Conservation (phyloP, 2,113 vertebrate genomes). For the Pomatostomus ruficeps region DNA sequence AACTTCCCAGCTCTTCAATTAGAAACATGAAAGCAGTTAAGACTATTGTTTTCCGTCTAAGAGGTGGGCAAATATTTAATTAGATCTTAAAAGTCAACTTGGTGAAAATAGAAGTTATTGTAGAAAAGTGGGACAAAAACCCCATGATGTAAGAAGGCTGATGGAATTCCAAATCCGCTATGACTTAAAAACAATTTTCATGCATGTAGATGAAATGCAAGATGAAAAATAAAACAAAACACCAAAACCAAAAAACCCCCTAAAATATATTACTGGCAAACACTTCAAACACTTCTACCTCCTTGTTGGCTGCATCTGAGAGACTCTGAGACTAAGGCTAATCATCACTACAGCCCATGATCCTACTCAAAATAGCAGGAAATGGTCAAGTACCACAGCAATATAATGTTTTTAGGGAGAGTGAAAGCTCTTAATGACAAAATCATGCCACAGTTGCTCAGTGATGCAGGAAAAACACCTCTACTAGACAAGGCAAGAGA, state of each 20-base stretch:
- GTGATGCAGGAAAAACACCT: background rate
- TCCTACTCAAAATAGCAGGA: background rate
- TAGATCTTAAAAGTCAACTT: background rate
- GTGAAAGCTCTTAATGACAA: background rate
- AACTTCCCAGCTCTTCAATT: background rate
- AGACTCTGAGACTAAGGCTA: background rate
- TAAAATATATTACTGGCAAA: background rate
- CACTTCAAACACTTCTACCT: background rate
- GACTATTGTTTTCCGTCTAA: background rate
- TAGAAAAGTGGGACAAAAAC: background rate
- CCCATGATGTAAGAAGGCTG: background rate
- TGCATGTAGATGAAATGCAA: background rate
- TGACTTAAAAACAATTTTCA: background rate
- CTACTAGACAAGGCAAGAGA: background rate
- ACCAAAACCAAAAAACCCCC: background rate
- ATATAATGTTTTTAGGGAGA: background rate
- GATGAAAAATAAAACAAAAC: background rate
- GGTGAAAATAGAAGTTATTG: background rate
- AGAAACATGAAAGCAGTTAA: background rate
- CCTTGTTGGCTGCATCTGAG: background rate
- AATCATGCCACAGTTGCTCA: background rate
- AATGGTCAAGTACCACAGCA: background rate
- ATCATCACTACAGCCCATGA: background rate
- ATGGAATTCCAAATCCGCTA: background rate
- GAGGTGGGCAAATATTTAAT: conserved; percentile 8